Evolutionary conservation across 1,140 invertebrate genomes (phyloP), one percentile per base, ranked within the genome.

Genomic region (Camponotus floridanus): DNA sequence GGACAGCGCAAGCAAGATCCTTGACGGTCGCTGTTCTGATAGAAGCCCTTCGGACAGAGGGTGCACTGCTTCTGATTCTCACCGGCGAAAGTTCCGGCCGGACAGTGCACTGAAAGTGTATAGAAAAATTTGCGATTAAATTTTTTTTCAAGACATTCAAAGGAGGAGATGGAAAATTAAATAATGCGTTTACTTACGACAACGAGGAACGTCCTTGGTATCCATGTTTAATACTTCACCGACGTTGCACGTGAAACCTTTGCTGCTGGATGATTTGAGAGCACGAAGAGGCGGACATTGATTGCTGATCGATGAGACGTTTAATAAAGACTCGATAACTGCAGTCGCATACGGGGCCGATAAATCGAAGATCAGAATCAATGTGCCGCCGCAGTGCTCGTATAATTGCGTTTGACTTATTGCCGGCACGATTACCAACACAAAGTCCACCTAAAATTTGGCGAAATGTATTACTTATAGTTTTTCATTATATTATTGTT

Each of bases 201-300:
- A 99, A 95, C 98, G 96, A 2, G 99, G 98, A 64, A 99, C 98
- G 92, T 98, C 97, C 89, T 97, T 98, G 15, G 98, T 98, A 90
- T 98, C 97, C 96, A 98, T 98, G 93, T 99, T 98, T 2, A 99
- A 94, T 11, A 99, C 98, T 96, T 99, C 98, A 11, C 99, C 99
- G 79, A 98, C 96, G 88, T 97, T 98, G 90, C 99, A 99, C 42
- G 98, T 98, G 92, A 99, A 99, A 80, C 98, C 99, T 88, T 98
- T 96, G 0, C 96, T 96, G 76, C 98, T 98, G 5, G 97, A 96
- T n/a, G 98, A 99, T 91, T 97, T 97, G 0, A 98, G 96, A 13
- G 98, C 98, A 92, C 97, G 96, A 33, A 98, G 94, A 33, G 98
- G 98, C 36, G 98, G 98, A 95, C 98, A 99, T 91, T 98, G 97